Evolutionary conservation across 2,888 invertebrate species (phyloP), one percentile per base, ranked within the genome.

Genomic region (Pemphredon lugubris): DNA sequence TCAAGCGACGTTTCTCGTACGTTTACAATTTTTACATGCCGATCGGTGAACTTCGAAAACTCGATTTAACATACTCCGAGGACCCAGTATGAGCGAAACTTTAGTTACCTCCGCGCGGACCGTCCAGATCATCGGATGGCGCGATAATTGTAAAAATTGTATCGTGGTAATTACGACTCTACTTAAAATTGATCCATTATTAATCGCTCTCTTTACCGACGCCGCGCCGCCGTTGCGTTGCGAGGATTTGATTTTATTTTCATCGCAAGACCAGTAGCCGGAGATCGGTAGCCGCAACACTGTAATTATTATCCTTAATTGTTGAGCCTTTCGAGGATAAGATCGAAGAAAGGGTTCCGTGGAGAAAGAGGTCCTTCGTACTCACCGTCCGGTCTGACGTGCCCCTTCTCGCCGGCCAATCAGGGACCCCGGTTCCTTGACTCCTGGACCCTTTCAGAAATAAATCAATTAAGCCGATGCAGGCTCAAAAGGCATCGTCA

Each of bases 391-490:
- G 39, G 51, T 51, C 67, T 32, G 68, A 51, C 59, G 13, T 20
- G 37, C 18, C 45, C 59, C 34, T 53, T 55, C 37, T 32, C 21
- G 54, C 47, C 44, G 60, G 64, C 71, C 75, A 68, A 71, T 72
- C 72, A 55, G 53, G 39, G 51, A 34, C 39, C 51, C 48, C 26
- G 60, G 60, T 70, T 53, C 63, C 61, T 67, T 63, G 66, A 54
- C 77, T 75, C 70, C 54, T 72, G 60, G 64, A 61, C 72, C 80
- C 79, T 73, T 77, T 81, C 75, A 79, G 86, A 87, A 85, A 85
- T 87, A 87, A 87, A 87, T 87, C 87, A 87, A 87, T 87, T 87
- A 85, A 86, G 85, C 77, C 84, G 84, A 84, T 83, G 83, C 84
- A 79, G 82, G 75, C 76, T 82, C 79, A 83, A 85, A 85, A 75